Percentiles rank a stretch among this genome's conserved stretches.
Evolutionary conservation across 2,888 invertebrate species (phyloP).

Genomic region (Girardia tigrina): DNA sequence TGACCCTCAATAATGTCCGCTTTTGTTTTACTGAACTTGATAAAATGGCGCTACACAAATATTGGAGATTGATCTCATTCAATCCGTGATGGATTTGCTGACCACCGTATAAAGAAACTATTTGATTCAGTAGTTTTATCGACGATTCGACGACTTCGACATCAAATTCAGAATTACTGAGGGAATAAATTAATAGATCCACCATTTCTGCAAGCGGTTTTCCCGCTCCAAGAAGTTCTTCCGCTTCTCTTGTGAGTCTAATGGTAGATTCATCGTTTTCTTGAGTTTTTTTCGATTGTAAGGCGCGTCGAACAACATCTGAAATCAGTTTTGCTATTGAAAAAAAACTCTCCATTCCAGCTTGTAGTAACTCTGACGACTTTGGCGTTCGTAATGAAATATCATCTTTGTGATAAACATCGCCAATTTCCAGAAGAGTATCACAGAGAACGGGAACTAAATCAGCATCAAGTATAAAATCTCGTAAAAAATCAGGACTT

Average conservation of each 20-base stretch:
- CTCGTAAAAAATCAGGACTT: slow-evolving; percentile 45
- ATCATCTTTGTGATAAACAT: slow-evolving; percentile 41
- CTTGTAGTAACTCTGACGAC: slow-evolving; percentile 39
- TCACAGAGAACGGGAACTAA: slow-evolving; percentile 29
- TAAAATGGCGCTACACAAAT: slow-evolving; percentile 44
- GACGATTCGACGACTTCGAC: slow-evolving; percentile 44
- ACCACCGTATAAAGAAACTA: slow-evolving; percentile 51
- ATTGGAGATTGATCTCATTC: slow-evolving; percentile 44
- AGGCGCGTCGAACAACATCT: slow-evolving; percentile 47
- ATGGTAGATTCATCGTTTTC: slow-evolving; percentile 38
- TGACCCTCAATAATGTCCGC: slow-evolving; percentile 47
- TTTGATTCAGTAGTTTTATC: slow-evolving; percentile 45
- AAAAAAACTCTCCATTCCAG: slow-evolving; percentile 44
- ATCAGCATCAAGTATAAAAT: slow-evolving; percentile 47
- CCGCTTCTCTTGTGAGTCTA: slow-evolving; percentile 41
- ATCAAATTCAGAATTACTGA: slow-evolving; percentile 47
- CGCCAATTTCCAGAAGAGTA: slow-evolving; percentile 29
- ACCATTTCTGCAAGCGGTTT: slow-evolving; percentile 47
- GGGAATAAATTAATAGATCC: slow-evolving; percentile 43
- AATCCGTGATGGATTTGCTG: slow-evolving; percentile 45
- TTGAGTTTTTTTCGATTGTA: slow-evolving; percentile 46
- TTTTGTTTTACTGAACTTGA: slow-evolving; percentile 47
- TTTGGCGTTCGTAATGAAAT: slow-evolving; percentile 43
- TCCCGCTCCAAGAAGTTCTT: slow-evolving; percentile 44
- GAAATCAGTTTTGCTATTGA: slow-evolving; percentile 44